A percentile compares a stretch with the other conserved stretches of the same genome.
Conservation (phyloP, 1,140 invertebrate genomes). For the Grapholita molesta region DNA sequence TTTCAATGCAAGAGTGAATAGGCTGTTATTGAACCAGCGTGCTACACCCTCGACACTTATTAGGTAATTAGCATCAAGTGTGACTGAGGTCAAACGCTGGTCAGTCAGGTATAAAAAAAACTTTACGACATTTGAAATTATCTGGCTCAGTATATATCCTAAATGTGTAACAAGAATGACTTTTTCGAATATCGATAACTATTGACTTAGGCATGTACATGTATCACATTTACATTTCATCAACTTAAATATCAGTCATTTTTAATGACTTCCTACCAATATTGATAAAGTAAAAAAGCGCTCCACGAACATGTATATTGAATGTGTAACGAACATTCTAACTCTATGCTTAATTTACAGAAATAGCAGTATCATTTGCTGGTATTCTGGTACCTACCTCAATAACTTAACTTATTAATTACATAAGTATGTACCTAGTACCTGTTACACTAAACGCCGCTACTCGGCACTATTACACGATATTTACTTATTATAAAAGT, state of each 20-base stretch:
- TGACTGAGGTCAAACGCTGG: too few relatives aligned
- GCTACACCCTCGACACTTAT: too few relatives aligned
- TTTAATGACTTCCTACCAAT: neutral
- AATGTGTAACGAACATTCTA: neutral
- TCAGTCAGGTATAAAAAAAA: too few relatives aligned
- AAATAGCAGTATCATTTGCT: constrained; percentile 1
- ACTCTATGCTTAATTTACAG: neutral
- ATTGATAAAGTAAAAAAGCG: neutral
- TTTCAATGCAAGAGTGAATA: too few relatives aligned
- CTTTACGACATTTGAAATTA: too few relatives aligned
- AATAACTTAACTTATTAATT: neutral
- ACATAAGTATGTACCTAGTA: constrained; percentile 7
- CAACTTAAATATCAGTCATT: constrained; percentile 9
- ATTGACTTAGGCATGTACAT: neutral
- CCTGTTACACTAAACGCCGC: neutral
- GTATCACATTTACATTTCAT: neutral
- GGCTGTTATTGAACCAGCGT: too few relatives aligned
- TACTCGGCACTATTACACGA: constrained; percentile 2
- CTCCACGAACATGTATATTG: neutral
- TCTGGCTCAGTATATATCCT: neutral
- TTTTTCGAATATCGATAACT: neutral
- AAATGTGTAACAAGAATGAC: neutral
- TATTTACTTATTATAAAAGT: neutral
- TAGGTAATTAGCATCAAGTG: too few relatives aligned
- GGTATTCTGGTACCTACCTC: neutral